Conservation (phyloP, 1,140 invertebrate species). For the Sitodiplosis mosellana region DNA sequence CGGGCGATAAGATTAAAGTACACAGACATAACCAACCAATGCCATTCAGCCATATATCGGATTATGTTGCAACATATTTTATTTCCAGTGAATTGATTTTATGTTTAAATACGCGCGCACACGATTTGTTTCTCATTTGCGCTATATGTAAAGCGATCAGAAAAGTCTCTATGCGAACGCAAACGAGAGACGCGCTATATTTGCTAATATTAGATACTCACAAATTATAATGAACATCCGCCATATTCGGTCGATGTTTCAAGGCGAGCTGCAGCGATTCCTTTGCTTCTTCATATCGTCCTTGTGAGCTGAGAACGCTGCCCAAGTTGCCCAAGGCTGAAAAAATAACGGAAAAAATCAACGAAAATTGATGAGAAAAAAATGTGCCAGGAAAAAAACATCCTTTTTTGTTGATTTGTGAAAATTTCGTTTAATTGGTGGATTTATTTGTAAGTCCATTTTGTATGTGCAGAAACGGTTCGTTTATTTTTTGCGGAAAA, state of each 20-base stretch:
- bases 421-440: no score
- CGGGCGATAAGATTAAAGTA: no score
- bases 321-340: conserved; percentile 85
- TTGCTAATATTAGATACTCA: conserved; percentile 40
- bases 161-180: background rate
- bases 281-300: conserved; percentile 68
- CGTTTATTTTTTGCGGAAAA: no score
- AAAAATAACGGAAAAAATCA: conserved; percentile 22
- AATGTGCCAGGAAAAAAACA: background rate
- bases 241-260: conserved; percentile 80
- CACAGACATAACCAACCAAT: no score
- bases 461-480: no score
- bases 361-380: no score
- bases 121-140: background rate
- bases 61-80: no score
- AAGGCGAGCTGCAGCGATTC: conserved; percentile 71
- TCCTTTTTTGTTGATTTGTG: no score
- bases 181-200: conserved; percentile 2
- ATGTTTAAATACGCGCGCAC: no score
- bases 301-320: conserved; percentile 73
- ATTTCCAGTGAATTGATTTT: no score
- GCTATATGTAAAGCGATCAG: background rate
- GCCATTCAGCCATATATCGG: no score
- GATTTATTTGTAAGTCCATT: no score
- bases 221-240: conserved; percentile 93